Base-by-base conservation (phyloP, 2,888 invertebrate genomes). In the Melinaea menophilus region DNA sequence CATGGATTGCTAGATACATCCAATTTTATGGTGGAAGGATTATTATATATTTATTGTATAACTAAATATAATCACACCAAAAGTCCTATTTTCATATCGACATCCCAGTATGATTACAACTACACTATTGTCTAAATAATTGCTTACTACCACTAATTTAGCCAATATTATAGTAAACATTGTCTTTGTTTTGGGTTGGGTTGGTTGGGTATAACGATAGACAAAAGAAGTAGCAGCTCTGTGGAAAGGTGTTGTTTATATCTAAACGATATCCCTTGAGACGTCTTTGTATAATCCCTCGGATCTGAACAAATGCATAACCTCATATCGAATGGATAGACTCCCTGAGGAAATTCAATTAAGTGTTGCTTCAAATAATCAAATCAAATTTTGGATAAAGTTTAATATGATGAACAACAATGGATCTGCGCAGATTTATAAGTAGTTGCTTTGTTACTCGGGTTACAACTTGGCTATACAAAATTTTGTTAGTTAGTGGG, bases 331-430 rank as follows among this genome's bases (percentile, higher is more conserved):
- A 62, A 62, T 34, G 57, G 54, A 45, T 45, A 51, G 5, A 9
- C 46, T 62, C 62, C 57, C 62, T n/a, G 4, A 62, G 62, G 62
- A 62, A 62, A 62, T 62, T 51, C 35, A n/a, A 54, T 12, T 45
- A 58, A 62, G 62, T 58, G 58, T 62, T 35, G 34, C 11, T 35
- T 58, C 48, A 54, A 45, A 62, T 37, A 62, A 51, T 12, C 47
- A 56, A 35, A 55, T 37, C 31, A 51, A 22, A 56, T 35, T 33
- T 41, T 45, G 54, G 7, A 7, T 37, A 2, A 37, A 37, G 4
- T 37, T 37, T 5, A 37, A 22, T 22, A 22, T 22, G 37, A 37
- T 37, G 37, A 37, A 37, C 37, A 5, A 2, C 4, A 5, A 7
- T 7, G 7, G 5, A 37, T 22, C 22, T 22, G 22, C 22, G 22